phyloP scores from a whole-genome alignment of 1,140 invertebrate species.

The Oryzaephilus surinamensis region DNA sequence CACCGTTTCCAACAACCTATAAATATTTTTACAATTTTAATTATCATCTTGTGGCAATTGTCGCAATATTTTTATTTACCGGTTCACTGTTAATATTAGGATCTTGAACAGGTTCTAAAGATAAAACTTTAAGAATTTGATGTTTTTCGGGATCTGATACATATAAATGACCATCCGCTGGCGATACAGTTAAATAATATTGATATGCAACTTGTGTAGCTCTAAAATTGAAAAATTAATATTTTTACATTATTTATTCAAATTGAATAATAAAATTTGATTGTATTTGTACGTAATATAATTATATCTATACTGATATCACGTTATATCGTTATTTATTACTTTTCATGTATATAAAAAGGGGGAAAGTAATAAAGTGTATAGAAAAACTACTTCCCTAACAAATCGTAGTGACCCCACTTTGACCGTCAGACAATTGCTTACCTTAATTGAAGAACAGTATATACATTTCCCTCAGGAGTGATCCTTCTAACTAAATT shows the following conservation, averaged over 20 bases:
- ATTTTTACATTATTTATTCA: not conserved
- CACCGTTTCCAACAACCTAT: slow-evolving; percentile 84
- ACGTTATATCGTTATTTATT: too few relatives aligned
- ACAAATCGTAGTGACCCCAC: too few relatives aligned
- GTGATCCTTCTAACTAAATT: slow-evolving; percentile 89
- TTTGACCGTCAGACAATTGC: slow-evolving; percentile 11
- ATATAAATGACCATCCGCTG: slow-evolving; percentile 89
- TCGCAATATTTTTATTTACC: too few relatives aligned
- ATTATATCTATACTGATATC: too few relatives aligned
- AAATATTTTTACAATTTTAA: slow-evolving; percentile 1
- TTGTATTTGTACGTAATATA: too few relatives aligned
- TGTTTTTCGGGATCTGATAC: slow-evolving; percentile 92
- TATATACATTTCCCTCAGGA: slow-evolving; percentile 83
- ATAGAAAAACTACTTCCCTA: too few relatives aligned
- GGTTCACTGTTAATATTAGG: slow-evolving; percentile 77
- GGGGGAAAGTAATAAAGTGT: too few relatives aligned
- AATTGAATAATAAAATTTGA: not conserved
- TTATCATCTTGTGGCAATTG: not conserved
- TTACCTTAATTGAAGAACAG: slow-evolving; percentile 85
- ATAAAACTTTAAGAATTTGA: slow-evolving; percentile 67
- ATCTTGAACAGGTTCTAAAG: slow-evolving; percentile 66
- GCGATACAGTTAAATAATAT: slow-evolving; percentile 90
- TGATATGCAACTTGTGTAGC: slow-evolving; percentile 89
- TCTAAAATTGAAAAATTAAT: slow-evolving; percentile 44
- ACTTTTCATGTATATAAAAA: too few relatives aligned